A percentile compares a stretch with the other conserved stretches of the same genome.
Evolutionary conservation across 1,140 invertebrate species (phyloP).

Genomic region (Eumaeus atala): DNA sequence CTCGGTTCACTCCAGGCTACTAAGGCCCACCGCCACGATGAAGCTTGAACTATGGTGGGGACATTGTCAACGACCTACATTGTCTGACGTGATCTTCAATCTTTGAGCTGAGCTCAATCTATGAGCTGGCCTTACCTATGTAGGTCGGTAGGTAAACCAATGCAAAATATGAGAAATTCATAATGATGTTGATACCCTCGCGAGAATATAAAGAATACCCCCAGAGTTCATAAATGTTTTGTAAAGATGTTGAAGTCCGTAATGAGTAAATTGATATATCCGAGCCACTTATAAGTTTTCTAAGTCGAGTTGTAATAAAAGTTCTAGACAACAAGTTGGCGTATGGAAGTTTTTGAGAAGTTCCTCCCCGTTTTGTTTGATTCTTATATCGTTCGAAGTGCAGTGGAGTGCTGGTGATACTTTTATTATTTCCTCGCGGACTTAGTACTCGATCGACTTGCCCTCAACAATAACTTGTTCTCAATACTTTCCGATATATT

Average conservation of each 20-base stretch:
- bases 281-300: conserved; percentile 46
- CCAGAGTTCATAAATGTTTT: conserved; percentile 8
- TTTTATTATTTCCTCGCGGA: conserved; percentile 58
- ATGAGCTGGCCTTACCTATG: too few species aligned
- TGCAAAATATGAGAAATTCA: too few species aligned
- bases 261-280: conserved; percentile 19
- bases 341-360: conserved; percentile 41
- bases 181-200: neutral
- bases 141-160: too few species aligned
- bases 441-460: conserved; percentile 35
- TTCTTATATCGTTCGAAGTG: conserved; percentile 41
- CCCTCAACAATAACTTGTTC: conserved; percentile 23
- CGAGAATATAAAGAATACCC: neutral
- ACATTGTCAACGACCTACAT: too few species aligned
- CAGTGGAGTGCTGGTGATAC: conserved; percentile 42
- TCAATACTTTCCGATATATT: conserved; percentile 27
- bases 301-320: conserved; percentile 55
- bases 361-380: conserved; percentile 45
- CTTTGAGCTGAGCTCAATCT: too few species aligned
- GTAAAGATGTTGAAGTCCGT: conserved; percentile 3
- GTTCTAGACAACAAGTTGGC: conserved; percentile 40
- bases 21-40: too few species aligned
- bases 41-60: too few species aligned
- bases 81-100: too few species aligned
- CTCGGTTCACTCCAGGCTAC: too few species aligned